Conservation (phyloP, 2,113 vertebrate species). For the Patagioenas fasciata region DNA sequence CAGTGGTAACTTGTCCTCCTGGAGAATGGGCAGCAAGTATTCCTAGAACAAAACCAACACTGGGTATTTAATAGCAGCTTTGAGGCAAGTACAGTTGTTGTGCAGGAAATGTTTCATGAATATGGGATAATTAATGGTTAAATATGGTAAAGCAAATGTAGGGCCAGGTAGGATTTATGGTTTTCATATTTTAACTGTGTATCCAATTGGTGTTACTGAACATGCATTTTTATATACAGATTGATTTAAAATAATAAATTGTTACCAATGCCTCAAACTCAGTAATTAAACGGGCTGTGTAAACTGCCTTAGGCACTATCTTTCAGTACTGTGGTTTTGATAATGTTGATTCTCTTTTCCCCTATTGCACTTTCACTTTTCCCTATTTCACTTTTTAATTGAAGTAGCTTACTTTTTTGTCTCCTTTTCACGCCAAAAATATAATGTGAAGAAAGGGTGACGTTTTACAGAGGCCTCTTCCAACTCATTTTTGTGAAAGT, state of each 20-base stretch:
- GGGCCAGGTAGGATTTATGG: not conserved
- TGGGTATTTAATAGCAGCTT: not conserved
- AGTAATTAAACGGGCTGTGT: not conserved
- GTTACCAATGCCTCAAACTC: not conserved
- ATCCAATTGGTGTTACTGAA: not conserved
- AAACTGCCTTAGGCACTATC: not conserved
- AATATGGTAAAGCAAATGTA: not conserved
- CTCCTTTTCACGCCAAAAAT: not conserved
- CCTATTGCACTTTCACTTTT: not conserved
- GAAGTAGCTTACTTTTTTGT: not conserved
- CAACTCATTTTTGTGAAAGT: not conserved
- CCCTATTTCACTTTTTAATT: not conserved
- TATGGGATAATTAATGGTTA: not conserved
- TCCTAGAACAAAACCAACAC: not conserved
- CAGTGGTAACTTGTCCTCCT: not conserved
- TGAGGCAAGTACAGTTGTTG: not conserved
- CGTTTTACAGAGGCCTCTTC: not conserved
- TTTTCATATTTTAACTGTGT: not conserved
- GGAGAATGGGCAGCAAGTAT: not conserved
- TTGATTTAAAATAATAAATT: not conserved
- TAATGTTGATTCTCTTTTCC: not conserved
- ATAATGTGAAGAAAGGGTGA: not conserved
- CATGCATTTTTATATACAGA: not conserved
- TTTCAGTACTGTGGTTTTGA: not conserved
- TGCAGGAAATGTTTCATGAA: not conserved